Conservation (phyloP, 2,888 invertebrate genomes). For the Tineola bisselliella region DNA sequence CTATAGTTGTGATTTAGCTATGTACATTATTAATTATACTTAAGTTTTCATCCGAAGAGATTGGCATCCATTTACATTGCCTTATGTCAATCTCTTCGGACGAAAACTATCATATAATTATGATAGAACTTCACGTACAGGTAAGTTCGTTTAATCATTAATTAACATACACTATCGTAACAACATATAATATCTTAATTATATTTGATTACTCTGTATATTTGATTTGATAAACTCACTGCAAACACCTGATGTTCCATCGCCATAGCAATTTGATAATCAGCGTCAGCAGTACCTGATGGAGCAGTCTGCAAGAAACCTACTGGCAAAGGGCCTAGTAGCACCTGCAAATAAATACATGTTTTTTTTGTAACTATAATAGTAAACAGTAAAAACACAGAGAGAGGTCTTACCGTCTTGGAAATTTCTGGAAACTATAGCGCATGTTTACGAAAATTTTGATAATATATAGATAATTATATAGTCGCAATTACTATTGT, state of each 20-base stretch:
- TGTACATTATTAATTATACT: too few relatives aligned
- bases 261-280: conserved; percentile 80
- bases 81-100: too few relatives aligned
- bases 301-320: conserved; percentile 76
- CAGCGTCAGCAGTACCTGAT: conserved; percentile 73
- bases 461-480: not conserved
- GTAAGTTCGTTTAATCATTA: not conserved
- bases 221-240: conserved; percentile 30
- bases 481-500: too few relatives aligned
- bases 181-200: not conserved
- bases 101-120: too few relatives aligned
- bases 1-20: too few relatives aligned
- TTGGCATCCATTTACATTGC: too few relatives aligned
- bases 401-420: not conserved
- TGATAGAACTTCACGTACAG: too few relatives aligned
- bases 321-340: conserved; percentile 81
- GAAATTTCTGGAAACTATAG: not conserved
- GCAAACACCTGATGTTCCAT: conserved; percentile 69
- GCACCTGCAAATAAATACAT: conserved; percentile 67
- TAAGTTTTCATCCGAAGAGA: too few relatives aligned
- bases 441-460: not conserved
- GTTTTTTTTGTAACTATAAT: not conserved
- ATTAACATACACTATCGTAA: not conserved
- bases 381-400: too few relatives aligned
- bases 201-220: too few relatives aligned